Evolutionary conservation across 2,797 vertebrate species (phyloP), one percentile per base, ranked within the genome.

Genomic region (Emys orbicularis): DNA sequence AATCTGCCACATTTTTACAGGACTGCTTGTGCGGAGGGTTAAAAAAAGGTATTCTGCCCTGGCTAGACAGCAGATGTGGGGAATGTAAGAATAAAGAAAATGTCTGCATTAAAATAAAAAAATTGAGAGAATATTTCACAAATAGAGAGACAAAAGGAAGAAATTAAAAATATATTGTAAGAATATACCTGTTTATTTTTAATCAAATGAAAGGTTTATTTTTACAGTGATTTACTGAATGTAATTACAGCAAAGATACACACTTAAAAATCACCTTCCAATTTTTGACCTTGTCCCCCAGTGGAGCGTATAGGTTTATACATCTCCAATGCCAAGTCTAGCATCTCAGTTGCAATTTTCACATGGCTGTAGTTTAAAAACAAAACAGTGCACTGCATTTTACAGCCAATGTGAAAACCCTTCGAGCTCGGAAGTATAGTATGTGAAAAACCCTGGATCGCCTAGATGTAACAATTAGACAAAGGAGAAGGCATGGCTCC

Each of bases 1-100:
- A 99, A 98, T 98, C 98, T 98, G 98, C 97, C 94, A 96, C 97
- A 98, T 98, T 98, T 98, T 98, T 98, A 97, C 86, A 93, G 88
- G 88, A 92, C 93, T 97, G 82, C 83, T 96, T 98, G 65, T 95
- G 82, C 29, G 47, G 81, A 84, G 59, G 41, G 81, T 86, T 88
- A 89, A 94, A 93, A 88, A 89, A 79, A 56, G 21, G 65, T 83
- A 94, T 84, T 88, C 77, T 95, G 72, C 81, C 88, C 84, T 47
- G 92, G 90, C 93, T 97, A 97, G 95, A 96, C 84, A 95, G 85
- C 93, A 97, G 96, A 96, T 95, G 89, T 92, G 80, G 16, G 81
- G 77, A 47, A 47, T 2, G 47, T 47, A 47, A 47, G 47, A 47
- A 79, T 90, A 79, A 96, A 94, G 83, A 95, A 53, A 87, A 96